Conservation (phyloP, 1,140 invertebrate species). For the Bradynema listronoti region DNA sequence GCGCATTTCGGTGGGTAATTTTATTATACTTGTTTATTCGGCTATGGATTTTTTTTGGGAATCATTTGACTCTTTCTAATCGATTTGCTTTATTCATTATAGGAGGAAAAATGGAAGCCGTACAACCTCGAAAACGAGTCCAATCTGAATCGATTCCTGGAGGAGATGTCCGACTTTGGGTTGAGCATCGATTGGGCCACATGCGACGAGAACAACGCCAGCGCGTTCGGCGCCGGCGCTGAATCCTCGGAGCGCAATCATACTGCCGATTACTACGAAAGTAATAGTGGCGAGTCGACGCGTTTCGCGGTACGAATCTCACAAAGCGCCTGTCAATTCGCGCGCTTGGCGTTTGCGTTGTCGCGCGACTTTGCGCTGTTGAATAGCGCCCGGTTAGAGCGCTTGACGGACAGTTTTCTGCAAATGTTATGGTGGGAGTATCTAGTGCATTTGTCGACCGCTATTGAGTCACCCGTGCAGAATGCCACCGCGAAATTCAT, state of each 20-base stretch:
- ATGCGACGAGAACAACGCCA: too few relatives aligned
- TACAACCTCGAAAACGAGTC: slow-evolving; percentile 46
- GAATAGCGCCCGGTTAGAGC: slow-evolving; percentile 24
- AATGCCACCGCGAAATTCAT: slow-evolving; percentile 34
- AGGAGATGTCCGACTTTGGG: slow-evolving; percentile 46
- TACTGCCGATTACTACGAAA: too few relatives aligned
- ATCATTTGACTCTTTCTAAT: slow-evolving; percentile 5
- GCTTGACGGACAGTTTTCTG: slow-evolving; percentile 34
- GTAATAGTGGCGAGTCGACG: too few relatives aligned
- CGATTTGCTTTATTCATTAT: neutral
- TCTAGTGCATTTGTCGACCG: slow-evolving; percentile 16
- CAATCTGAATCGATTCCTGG: slow-evolving; percentile 39
- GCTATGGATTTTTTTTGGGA: neutral
- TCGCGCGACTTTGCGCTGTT: slow-evolving; percentile 26
- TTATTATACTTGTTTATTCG: neutral
- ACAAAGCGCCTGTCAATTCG: slow-evolving; percentile 40
- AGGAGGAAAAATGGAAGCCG: slow-evolving; percentile 52
- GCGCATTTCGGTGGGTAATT: slow-evolving; percentile 60
- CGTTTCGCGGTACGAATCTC: slow-evolving; percentile 29
- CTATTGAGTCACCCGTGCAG: slow-evolving; percentile 23
- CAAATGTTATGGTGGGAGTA: slow-evolving; percentile 30
- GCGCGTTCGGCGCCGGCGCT: too few relatives aligned
- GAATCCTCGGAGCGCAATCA: too few relatives aligned
- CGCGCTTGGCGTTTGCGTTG: slow-evolving; percentile 28
- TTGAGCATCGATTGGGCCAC: slow-evolving; percentile 36